Evolutionary conservation across 2,113 vertebrate genomes (phyloP).

Genomic region (Brienomyrus longianalis): DNA sequence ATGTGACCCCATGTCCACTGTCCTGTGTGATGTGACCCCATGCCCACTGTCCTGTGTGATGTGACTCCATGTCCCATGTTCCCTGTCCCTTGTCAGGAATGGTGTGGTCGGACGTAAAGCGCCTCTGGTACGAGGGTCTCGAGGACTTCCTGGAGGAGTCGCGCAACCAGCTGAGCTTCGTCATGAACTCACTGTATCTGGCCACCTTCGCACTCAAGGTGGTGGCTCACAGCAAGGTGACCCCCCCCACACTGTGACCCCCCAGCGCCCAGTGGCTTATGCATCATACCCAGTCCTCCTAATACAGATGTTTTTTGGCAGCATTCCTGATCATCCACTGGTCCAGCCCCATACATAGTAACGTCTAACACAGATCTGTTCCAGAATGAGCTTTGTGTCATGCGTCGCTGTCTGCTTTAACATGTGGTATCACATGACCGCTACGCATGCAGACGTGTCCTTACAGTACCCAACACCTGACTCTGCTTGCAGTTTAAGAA

Average conservation of each 20-base stretch:
- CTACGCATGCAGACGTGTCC: background rate
- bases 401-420: background rate
- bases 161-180: constrained; percentile 94
- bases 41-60: background rate
- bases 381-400: background rate
- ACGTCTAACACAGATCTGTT: background rate
- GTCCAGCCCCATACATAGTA: background rate
- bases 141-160: constrained; percentile 97
- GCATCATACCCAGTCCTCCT: background rate
- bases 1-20: too few species aligned
- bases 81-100: constrained; percentile 67
- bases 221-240: constrained; percentile 92
- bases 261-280: background rate
- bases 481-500: constrained; percentile 52
- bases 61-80: constrained; percentile 1
- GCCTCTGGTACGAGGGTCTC: constrained; percentile 92
- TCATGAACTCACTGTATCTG: constrained; percentile 96
- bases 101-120: constrained; percentile 98
- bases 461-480: background rate
- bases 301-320: background rate
- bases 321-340: background rate
- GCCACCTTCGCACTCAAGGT: constrained; percentile 94
- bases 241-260: background rate
- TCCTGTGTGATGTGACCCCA: too few species aligned
- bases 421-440: too few species aligned